A percentile compares a stretch with the other conserved stretches of the same genome.
These are phyloP conservation scores for Acomys russatus DNA, from an alignment of 2,797 vertebrate species.

Conservation along the genomic window DNA sequence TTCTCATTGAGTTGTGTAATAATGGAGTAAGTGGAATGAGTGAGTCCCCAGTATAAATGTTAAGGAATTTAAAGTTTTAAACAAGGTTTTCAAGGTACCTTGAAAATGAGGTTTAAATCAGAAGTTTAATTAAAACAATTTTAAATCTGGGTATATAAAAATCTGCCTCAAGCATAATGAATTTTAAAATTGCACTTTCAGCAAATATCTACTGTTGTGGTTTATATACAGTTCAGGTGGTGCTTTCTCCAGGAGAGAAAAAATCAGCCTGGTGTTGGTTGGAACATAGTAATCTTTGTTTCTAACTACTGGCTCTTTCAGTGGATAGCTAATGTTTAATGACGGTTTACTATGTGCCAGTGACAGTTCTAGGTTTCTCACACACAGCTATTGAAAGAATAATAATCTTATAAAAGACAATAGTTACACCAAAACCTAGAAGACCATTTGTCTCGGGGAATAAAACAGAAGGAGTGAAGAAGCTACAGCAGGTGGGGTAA, in stretches of 20 bases:
- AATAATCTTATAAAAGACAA: not conserved
- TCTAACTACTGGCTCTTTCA: constrained; percentile 15
- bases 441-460: not conserved
- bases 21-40: constrained; percentile 29
- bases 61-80: constrained; percentile 77
- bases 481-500: not conserved
- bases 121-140: not conserved
- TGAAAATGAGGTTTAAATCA: constrained; percentile 3
- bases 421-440: not conserved
- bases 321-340: constrained; percentile 20
- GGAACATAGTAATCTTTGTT: not conserved
- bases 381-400: not conserved
- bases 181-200: constrained; percentile 5
- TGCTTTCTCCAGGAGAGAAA: not conserved
- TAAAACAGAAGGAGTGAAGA: not conserved
- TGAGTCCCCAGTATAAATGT: constrained; percentile 73
- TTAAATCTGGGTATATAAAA: constrained; percentile 20
- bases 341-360: not conserved
- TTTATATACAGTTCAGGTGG: not conserved
- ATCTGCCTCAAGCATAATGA: not conserved
- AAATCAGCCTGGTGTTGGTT: not conserved
- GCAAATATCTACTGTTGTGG: not conserved
- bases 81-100: constrained; percentile 9
- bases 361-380: not conserved
- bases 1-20: not conserved